Conservation (phyloP, 2,888 invertebrate species). For the Romanomermis culicivorax region DNA sequence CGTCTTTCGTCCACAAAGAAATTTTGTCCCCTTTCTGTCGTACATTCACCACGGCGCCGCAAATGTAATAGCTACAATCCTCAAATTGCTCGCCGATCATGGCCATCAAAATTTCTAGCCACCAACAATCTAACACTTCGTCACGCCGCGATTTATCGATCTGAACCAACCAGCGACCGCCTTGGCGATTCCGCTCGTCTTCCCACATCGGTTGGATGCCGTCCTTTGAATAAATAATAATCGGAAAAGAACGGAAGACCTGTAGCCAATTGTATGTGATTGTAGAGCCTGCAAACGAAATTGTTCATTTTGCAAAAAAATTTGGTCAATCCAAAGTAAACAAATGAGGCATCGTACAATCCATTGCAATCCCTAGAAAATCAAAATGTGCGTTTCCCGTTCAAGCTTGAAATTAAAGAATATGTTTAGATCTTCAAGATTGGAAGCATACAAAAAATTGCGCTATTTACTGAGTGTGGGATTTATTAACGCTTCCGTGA, state of each 20-base stretch:
- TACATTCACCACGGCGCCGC: slow-evolving; percentile 88
- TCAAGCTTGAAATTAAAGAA: too few relatives aligned
- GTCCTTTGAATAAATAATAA: slow-evolving; percentile 1
- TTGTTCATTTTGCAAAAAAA: too few relatives aligned
- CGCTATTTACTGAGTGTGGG: too few relatives aligned
- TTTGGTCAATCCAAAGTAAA: too few relatives aligned
- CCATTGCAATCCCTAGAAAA: too few relatives aligned
- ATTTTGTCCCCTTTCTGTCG: slow-evolving; percentile 79
- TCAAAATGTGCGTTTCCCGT: too few relatives aligned
- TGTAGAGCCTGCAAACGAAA: neutral
- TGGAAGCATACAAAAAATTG: too few relatives aligned
- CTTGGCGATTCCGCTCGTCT: slow-evolving; percentile 64
- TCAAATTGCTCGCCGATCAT: slow-evolving; percentile 91
- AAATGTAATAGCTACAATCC: slow-evolving; percentile 56
- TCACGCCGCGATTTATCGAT: slow-evolving; percentile 38
- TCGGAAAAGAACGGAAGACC: neutral
- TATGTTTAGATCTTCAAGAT: too few relatives aligned
- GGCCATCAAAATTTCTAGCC: slow-evolving; percentile 36
- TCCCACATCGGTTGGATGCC: too few relatives aligned
- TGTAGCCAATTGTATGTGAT: neutral
- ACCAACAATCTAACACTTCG: slow-evolving; percentile 22
- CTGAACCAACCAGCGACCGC: slow-evolving; percentile 75
- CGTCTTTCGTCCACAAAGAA: slow-evolving; percentile 77
- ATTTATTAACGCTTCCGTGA: too few relatives aligned
- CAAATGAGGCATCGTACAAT: too few relatives aligned